Percentiles rank a stretch among this genome's conserved stretches.
phyloP scores from a whole-genome alignment of 2,888 invertebrate genomes.

The Agapostemon virescens region DNA sequence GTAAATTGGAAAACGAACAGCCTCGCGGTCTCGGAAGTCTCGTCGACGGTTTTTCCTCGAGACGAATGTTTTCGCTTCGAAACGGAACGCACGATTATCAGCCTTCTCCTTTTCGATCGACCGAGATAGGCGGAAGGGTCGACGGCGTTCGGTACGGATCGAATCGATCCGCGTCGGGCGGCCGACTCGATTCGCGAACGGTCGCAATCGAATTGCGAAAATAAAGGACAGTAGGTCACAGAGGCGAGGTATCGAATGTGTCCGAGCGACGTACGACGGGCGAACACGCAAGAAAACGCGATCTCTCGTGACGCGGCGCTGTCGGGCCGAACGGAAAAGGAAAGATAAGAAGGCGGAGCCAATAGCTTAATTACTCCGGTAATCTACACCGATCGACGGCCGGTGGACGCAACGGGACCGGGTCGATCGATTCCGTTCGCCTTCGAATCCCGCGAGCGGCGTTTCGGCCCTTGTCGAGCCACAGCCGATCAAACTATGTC shows the following conservation, averaged over 20 bases:
- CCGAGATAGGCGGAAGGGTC: background rate
- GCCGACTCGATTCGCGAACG: constrained; percentile 5
- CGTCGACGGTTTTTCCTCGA: background rate
- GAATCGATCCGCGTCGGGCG: constrained; percentile 16
- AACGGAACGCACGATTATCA: background rate
- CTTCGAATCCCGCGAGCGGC: background rate
- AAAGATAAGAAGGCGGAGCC: background rate
- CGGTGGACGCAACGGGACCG: background rate
- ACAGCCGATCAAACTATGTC: background rate
- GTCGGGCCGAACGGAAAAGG: background rate
- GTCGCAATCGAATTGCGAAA: constrained; percentile 41
- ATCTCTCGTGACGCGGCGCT: constrained; percentile 10
- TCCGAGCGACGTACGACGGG: background rate
- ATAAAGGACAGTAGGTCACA: constrained; percentile 51
- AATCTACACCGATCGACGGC: background rate
- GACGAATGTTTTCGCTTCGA: background rate
- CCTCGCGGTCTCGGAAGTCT: background rate
- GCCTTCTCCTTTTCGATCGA: background rate
- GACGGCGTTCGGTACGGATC: background rate
- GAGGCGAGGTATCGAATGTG: constrained; percentile 14
- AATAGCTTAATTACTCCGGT: constrained; percentile 11
- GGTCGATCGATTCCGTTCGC: background rate
- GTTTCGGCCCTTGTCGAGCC: background rate
- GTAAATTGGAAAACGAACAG: background rate
- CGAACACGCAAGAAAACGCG: constrained; percentile 5